Percentiles rank a stretch among this genome's conserved stretches.
Conservation (phyloP, 2,797 vertebrate species). For the Pseudochromis fuscus region DNA sequence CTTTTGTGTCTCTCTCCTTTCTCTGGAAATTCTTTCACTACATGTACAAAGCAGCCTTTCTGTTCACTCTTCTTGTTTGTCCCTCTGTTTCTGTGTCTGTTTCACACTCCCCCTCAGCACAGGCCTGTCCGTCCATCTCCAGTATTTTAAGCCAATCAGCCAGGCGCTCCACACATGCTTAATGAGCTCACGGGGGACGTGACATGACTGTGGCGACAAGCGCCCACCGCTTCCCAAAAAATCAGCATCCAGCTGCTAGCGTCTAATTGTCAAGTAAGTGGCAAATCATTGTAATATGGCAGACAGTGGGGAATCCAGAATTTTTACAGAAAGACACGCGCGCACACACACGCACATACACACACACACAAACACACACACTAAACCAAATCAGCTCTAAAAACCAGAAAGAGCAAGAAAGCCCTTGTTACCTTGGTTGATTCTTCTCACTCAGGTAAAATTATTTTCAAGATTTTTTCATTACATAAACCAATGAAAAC, state of each 20-base stretch:
- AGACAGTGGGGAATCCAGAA: slow-evolving; percentile 59
- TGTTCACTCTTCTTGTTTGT: neutral
- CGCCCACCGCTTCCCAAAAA: slow-evolving; percentile 56
- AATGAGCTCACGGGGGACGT: slow-evolving; percentile 76
- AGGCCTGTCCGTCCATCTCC: slow-evolving; percentile 60
- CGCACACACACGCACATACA: neutral
- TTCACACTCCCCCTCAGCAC: slow-evolving; percentile 13
- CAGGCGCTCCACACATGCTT: slow-evolving; percentile 61
- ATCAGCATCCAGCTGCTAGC: slow-evolving; percentile 80
- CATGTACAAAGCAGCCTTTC: slow-evolving; percentile 8
- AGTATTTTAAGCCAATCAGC: slow-evolving; percentile 71
- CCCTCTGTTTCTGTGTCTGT: neutral
- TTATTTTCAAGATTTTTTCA: neutral
- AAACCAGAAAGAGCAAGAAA: neutral
- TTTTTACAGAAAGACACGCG: slow-evolving; percentile 45
- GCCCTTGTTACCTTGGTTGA: slow-evolving; percentile 13
- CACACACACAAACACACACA: slow-evolving; percentile 4
- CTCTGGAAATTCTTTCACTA: slow-evolving; percentile 17
- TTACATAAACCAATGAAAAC: neutral
- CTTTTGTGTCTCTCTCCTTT: slow-evolving; percentile 1
- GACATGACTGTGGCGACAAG: slow-evolving; percentile 63
- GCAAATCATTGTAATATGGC: slow-evolving; percentile 71
- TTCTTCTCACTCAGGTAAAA: slow-evolving; percentile 22
- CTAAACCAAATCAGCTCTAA: slow-evolving; percentile 11
- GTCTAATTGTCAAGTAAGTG: slow-evolving; percentile 78